Conservation (phyloP, 2,888 invertebrate species). For the Melieria picta region DNA sequence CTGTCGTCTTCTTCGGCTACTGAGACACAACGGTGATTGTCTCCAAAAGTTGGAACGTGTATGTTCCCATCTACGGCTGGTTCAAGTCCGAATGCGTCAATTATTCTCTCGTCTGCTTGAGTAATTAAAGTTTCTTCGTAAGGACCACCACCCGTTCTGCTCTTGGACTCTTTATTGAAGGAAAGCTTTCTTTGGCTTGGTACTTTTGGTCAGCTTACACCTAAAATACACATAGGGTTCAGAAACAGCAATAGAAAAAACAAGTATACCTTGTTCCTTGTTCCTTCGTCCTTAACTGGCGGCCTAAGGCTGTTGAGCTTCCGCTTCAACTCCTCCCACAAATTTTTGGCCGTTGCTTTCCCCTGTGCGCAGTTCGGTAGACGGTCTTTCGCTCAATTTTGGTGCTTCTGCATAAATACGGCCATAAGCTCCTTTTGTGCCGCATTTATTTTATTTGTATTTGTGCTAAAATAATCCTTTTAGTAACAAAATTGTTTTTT, state of each 20-base stretch:
- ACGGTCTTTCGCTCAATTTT: too few species aligned
- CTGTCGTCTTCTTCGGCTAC: background rate
- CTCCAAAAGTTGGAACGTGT: background rate
- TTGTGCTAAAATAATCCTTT: too few species aligned
- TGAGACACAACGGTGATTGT: background rate
- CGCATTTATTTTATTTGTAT: too few species aligned
- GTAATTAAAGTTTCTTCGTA: background rate
- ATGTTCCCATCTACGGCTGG: background rate
- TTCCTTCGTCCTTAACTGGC: too few species aligned
- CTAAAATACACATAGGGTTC: background rate
- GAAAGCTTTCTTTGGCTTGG: conserved; percentile 10
- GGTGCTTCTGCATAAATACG: too few species aligned
- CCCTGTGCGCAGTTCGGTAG: too few species aligned
- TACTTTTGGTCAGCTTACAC: conserved; percentile 2
- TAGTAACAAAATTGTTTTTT: too few species aligned
- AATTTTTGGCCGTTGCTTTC: too few species aligned
- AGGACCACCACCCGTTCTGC: background rate
- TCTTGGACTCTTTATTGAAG: conserved; percentile 1
- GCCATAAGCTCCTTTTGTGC: too few species aligned
- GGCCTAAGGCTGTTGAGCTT: too few species aligned
- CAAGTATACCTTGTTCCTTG: too few species aligned
- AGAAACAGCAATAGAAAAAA: background rate
- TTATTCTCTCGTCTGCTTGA: background rate
- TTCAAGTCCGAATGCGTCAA: conserved; percentile 3
- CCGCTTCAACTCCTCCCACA: too few species aligned